phyloP scores from a whole-genome alignment of 1,140 invertebrate genomes.

The Papilio helenus region DNA sequence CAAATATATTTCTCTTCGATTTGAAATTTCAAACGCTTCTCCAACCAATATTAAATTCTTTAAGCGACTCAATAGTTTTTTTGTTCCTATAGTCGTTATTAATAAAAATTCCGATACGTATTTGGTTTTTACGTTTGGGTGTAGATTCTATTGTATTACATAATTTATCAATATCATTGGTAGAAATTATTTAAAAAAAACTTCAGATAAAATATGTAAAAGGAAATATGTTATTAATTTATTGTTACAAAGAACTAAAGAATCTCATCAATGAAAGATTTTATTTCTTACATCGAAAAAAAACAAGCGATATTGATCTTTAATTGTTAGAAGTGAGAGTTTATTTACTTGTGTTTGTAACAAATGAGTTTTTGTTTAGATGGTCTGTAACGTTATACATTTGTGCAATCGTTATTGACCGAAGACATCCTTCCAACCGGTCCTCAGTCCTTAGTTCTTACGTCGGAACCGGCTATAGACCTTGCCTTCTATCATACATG shows the following conservation, averaged over 20 bases:
- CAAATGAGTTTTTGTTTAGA: slow-evolving; percentile 33
- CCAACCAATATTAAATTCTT: slow-evolving; percentile 22
- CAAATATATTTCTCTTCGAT: slow-evolving; percentile 17
- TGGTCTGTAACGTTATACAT: slow-evolving; percentile 32
- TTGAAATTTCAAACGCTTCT: slow-evolving; percentile 25
- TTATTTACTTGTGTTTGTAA: background rate
- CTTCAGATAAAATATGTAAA: background rate
- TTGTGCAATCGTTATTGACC: slow-evolving; percentile 31
- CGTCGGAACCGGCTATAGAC: slow-evolving; percentile 40
- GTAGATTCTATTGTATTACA: too few relatives aligned
- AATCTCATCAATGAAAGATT: slow-evolving; percentile 27
- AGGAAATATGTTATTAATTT: background rate
- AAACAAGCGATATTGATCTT: background rate
- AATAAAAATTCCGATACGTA: slow-evolving; percentile 31
- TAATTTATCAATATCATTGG: background rate
- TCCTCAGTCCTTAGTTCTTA: slow-evolving; percentile 14
- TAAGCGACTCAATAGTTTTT: background rate
- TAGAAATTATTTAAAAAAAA: background rate
- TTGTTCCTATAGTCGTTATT: background rate
- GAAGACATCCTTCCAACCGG: slow-evolving; percentile 48
- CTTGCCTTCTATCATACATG: background rate
- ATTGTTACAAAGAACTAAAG: slow-evolving; percentile 2
- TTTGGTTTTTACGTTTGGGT: background rate
- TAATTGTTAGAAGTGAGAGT: background rate
- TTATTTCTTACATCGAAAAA: background rate